Evolutionary conservation across 2,797 vertebrate species (phyloP).

Genomic region (Lateolabrax maculatus): DNA sequence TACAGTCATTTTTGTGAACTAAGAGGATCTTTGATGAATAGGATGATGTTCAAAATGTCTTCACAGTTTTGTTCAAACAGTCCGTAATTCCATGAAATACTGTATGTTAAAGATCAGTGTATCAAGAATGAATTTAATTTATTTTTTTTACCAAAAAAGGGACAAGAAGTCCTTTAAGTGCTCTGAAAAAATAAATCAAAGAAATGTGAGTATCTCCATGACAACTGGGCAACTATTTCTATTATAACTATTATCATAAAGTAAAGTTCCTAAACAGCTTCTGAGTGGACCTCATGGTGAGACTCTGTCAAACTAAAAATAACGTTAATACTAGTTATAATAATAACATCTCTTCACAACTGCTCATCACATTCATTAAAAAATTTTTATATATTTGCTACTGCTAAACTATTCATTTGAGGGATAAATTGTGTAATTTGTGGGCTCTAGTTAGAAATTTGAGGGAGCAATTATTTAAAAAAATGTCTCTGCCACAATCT

Average conservation of each 20-base stretch:
- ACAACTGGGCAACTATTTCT: too few species aligned
- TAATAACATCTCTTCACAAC: slow-evolving; percentile 1
- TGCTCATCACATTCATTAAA: slow-evolving; percentile 1
- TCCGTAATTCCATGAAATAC: neutral
- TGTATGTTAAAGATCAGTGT: neutral
- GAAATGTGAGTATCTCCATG: neutral
- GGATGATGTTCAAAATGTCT: neutral
- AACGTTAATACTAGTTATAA: too few species aligned
- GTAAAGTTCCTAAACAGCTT: neutral
- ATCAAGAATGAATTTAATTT: neutral
- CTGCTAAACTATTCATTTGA: slow-evolving; percentile 10
- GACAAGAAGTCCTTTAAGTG: neutral
- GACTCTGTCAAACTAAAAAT: too few species aligned
- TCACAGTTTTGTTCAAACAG: neutral
- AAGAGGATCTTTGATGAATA: too few species aligned
- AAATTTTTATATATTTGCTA: slow-evolving; percentile 1
- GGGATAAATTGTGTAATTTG: slow-evolving; percentile 3
- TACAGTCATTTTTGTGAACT: too few species aligned
- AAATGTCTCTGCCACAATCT: slow-evolving; percentile 1
- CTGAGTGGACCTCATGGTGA: neutral
- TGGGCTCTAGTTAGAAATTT: slow-evolving; percentile 20
- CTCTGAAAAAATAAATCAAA: too few species aligned
- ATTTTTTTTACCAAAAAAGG: too few species aligned
- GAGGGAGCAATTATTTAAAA: slow-evolving; percentile 8
- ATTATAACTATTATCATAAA: too few species aligned